Conservation (phyloP, 2,113 vertebrate genomes). For the Hemicordylus capensis region DNA sequence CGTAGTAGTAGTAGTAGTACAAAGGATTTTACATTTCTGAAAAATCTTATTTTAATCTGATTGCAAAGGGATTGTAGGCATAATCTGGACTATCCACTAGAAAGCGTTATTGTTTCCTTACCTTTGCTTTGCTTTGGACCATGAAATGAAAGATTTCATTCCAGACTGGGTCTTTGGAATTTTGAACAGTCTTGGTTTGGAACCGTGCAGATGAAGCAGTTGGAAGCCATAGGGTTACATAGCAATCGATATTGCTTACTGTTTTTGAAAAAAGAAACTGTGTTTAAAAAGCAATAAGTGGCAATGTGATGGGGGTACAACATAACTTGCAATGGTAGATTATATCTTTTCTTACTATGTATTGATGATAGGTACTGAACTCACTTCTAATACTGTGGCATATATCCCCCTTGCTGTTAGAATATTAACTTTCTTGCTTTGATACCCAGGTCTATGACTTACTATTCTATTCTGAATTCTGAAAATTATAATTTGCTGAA, state of each 20-base stretch:
- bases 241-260: constrained; percentile 85
- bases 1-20: too few relatives aligned
- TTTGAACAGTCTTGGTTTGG: constrained; percentile 77
- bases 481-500: too few relatives aligned
- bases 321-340: background rate
- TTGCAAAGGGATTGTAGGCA: background rate
- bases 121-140: constrained; percentile 82
- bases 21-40: background rate
- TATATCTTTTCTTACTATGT: background rate
- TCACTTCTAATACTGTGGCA: background rate
- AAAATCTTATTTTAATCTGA: background rate
- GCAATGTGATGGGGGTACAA: background rate
- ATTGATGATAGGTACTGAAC: background rate
- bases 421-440: background rate
- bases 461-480: background rate
- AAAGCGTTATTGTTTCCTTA: constrained; percentile 48
- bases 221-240: constrained; percentile 82
- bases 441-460: background rate
- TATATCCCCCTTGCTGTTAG: background rate
- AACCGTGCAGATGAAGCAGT: constrained; percentile 72
- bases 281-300: background rate
- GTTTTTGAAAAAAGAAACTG: constrained; percentile 14
- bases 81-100: background rate
- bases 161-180: constrained; percentile 83
- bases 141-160: constrained; percentile 86